Percentiles rank a stretch among this genome's conserved stretches.
These are phyloP conservation scores for Mus minutoides DNA, from an alignment of 2,797 vertebrate genomes.

Conservation along the genomic window DNA sequence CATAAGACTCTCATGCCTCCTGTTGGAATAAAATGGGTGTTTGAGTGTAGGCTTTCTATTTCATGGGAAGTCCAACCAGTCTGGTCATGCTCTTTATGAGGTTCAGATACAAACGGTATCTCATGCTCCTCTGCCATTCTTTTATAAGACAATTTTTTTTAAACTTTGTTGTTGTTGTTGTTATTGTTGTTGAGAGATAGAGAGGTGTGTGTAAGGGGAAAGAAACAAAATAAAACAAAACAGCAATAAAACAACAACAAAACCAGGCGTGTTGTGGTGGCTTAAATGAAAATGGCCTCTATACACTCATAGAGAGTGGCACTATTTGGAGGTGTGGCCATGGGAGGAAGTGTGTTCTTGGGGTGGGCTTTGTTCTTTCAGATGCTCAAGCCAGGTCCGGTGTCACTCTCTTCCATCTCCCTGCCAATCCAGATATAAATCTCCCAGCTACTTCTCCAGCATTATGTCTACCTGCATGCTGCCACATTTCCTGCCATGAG, in stretches of 20 bases:
- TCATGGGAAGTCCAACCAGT: neutral
- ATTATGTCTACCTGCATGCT: neutral
- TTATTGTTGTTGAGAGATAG: neutral
- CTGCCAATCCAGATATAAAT: neutral
- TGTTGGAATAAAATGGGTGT: neutral
- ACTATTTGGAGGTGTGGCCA: neutral
- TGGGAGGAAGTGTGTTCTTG: neutral
- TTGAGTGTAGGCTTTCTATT: neutral
- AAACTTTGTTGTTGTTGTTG: too few species aligned
- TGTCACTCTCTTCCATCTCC: neutral
- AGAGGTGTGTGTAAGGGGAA: too few species aligned
- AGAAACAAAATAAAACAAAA: neutral
- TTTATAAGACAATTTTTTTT: neutral
- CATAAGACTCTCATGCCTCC: neutral
- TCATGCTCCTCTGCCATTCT: neutral
- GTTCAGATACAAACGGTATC: neutral
- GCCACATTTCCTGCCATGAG: neutral
- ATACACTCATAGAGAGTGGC: neutral
- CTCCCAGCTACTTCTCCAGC: neutral
- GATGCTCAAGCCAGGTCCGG: neutral
- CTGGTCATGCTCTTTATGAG: neutral
- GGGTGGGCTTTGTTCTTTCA: neutral
- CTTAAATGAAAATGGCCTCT: neutral
- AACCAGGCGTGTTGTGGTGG: neutral
- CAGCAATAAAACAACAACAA: neutral